Evolutionary conservation across 64 coral and sea anemone genomes (phyloP), one percentile per base, ranked within the genome.

Genomic region (Catalaphyllia jardinei): DNA sequence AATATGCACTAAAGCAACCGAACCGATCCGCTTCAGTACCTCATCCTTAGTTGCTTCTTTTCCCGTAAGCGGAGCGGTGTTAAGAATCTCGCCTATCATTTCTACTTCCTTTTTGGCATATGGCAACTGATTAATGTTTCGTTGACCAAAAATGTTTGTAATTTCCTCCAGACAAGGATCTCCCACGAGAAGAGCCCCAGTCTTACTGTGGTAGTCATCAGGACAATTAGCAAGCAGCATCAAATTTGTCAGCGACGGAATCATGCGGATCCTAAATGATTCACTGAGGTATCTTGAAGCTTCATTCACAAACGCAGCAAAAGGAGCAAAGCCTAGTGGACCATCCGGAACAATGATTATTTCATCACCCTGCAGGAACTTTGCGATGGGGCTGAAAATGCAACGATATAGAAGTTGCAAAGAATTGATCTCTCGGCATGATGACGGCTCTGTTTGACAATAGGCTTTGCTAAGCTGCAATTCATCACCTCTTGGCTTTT

Each of bases 291-390:
- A 87, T 10, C 73, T 69, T 22, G 67, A 69, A 8, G 74, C 22
- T 2, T 25, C 67, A 73, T 87, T 71, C 8, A 87, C 31, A 30
- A 87, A 52, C 5, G 88, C 76, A 14, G 76, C 76, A 64, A 38
- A 89, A 0, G 88, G 88, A 22, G 71, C 61, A 4, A 89, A 27
- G 52, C 51, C 29, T 7, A 80, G 61, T 8, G 50, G 30, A 71
- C 88, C 88, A 89, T 89, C 87, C 1, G 87, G 73, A 6, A 89
- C 75, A 28, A 89, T 30, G 20, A 89, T 51, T 59, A 89, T 13
- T 50, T 79, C 55, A 10, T 30, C 59, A 17, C 31, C 59, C 16
- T 79, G 12, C 15, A 89, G 19, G 9, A 89, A 10, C 20, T 89
- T 30, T 20, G 20, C 19, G 38, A 89, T 64, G 0, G 87, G 75